phyloP scores from a whole-genome alignment of 2,797 vertebrate species.

The Delichon dasypus region DNA sequence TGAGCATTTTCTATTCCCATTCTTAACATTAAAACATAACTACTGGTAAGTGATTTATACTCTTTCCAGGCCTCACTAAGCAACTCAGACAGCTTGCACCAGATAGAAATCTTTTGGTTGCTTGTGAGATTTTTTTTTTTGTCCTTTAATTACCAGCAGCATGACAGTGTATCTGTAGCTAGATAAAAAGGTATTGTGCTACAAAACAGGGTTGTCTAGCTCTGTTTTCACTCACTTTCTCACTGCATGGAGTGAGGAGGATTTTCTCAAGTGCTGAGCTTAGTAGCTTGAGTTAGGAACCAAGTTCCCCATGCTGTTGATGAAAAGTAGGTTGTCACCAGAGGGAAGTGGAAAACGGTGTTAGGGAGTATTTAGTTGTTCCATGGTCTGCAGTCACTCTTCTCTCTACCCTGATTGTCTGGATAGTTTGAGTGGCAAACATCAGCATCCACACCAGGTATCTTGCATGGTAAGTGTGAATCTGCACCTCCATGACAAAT shows the following conservation, averaged over 20 bases:
- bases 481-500: not conserved
- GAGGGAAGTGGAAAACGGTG: not conserved
- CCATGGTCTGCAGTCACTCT: not conserved
- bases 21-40: not conserved
- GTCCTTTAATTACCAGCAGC: not conserved
- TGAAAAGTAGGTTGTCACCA: not conserved
- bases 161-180: not conserved
- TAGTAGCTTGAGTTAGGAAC: not conserved
- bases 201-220: not conserved
- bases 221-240: not conserved
- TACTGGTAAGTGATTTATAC: not conserved
- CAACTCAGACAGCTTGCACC: not conserved
- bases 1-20: not conserved
- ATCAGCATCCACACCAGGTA: not conserved
- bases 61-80: not conserved
- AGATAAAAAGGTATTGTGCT: not conserved
- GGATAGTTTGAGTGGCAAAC: not conserved
- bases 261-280: not conserved
- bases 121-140: not conserved
- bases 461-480: not conserved
- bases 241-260: not conserved
- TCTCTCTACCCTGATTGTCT: not conserved
- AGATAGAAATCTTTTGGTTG: not conserved
- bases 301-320: not conserved
- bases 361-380: not conserved